Percentiles rank a stretch among this genome's conserved stretches.
Evolutionary conservation across 2,797 vertebrate species (phyloP).

Genomic region (Manis javanica): DNA sequence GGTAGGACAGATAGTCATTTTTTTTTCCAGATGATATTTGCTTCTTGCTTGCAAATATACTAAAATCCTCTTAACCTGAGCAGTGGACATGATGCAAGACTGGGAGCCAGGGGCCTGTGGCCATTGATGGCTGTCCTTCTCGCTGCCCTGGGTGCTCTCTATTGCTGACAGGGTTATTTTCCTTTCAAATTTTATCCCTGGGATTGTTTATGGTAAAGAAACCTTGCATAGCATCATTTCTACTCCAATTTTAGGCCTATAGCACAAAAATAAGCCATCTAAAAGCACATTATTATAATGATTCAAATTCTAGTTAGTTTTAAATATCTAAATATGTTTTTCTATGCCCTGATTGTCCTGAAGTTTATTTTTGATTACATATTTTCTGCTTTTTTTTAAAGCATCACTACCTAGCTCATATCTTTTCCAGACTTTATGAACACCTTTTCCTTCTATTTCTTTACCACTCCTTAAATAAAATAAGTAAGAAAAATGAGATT

Average conservation of each 20-base stretch:
- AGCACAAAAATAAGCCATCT: constrained; percentile 4
- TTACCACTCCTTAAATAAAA: constrained; percentile 1
- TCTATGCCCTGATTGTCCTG: neutral
- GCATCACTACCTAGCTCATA: neutral
- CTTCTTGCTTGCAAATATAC: neutral
- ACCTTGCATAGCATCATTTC: neutral
- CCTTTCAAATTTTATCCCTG: constrained; percentile 68
- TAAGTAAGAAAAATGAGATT: constrained; percentile 58
- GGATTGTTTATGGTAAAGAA: constrained; percentile 59
- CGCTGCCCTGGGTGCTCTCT: constrained; percentile 70
- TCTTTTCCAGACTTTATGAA: constrained; percentile 24
- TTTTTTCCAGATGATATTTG: neutral
- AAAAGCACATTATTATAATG: neutral
- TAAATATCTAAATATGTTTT: neutral
- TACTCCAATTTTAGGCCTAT: neutral
- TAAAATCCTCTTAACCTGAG: constrained; percentile 28
- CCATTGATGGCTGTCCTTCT: constrained; percentile 12
- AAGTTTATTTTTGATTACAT: neutral
- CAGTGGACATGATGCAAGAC: neutral
- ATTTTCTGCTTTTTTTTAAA: neutral
- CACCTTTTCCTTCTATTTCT: constrained; percentile 33
- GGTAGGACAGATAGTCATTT: neutral
- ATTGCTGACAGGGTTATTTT: constrained; percentile 68
- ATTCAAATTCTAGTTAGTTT: constrained; percentile 45
- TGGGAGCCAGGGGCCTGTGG: neutral